Conservation (phyloP, 2,888 invertebrate species). For the Calephelis perditalis region DNA sequence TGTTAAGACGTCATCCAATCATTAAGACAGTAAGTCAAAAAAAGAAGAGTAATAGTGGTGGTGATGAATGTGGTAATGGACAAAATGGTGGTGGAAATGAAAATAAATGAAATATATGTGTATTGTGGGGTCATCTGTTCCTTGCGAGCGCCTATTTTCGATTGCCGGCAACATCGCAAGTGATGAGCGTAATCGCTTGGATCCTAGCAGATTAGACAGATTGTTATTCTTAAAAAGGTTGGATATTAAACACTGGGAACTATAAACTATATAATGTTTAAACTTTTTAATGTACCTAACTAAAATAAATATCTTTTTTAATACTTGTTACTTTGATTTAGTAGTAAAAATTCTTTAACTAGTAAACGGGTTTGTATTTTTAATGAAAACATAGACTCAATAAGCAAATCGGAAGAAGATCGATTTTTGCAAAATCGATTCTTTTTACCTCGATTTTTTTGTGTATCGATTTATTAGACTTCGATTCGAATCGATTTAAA, state of each 20-base stretch:
- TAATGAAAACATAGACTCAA: not conserved
- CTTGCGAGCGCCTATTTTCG: constrained; percentile 22
- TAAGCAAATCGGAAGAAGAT: constrained; percentile 1
- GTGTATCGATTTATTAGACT: not conserved
- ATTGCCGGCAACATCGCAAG: constrained; percentile 32
- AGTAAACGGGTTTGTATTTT: no score
- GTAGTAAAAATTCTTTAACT: no score
- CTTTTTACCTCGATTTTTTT: not conserved
- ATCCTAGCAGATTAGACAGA: constrained; percentile 30
- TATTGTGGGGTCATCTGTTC: constrained; percentile 26
- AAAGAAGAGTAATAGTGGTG: constrained; percentile 29
- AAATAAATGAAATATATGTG: constrained; percentile 24
- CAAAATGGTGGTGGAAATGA: constrained; percentile 28
- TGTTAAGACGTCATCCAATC: constrained; percentile 31
- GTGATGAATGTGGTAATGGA: constrained; percentile 30
- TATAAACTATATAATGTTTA: not conserved
- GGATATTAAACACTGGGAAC: constrained; percentile 16
- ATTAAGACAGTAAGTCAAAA: constrained; percentile 29
- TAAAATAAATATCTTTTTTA: no score
- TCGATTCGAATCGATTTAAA: not conserved
- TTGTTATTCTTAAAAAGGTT: constrained; percentile 29
- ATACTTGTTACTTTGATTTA: no score
- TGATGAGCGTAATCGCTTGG: constrained; percentile 32
- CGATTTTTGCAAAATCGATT: not conserved
- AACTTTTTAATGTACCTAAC: no score